These are phyloP conservation scores for Chrysemys picta DNA, from an alignment of 2,113 vertebrate genomes.

Conservation along the genomic window DNA sequence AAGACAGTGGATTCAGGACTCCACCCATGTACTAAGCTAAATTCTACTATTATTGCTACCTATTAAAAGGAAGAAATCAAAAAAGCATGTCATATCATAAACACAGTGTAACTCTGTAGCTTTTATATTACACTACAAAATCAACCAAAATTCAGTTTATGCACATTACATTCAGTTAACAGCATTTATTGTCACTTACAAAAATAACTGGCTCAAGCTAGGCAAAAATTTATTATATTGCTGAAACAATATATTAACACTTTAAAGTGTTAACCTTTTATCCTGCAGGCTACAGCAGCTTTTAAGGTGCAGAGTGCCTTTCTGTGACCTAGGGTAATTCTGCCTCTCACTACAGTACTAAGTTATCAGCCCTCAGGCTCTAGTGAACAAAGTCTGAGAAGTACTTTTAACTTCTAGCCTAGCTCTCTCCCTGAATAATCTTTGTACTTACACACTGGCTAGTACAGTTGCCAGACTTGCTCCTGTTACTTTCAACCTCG, in stretches of 20 bases:
- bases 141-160: neutral
- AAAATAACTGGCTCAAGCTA: neutral
- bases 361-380: neutral
- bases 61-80: neutral
- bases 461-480: neutral
- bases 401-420: neutral
- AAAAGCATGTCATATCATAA: neutral
- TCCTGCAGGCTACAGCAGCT: neutral
- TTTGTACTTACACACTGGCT: neutral
- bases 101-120: neutral
- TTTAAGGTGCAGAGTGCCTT: neutral
- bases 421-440: neutral
- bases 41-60: neutral
- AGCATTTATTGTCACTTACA: neutral
- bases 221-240: neutral
- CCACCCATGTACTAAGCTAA: neutral
- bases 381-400: neutral
- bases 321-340: neutral
- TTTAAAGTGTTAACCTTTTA: neutral
- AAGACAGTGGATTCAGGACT: neutral
- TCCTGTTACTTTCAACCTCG: neutral
- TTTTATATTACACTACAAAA: neutral
- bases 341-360: neutral
- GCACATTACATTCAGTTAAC: neutral
- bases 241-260: neutral